Conservation (phyloP, 1,140 invertebrate genomes). For the Drosophila guanche region DNA sequence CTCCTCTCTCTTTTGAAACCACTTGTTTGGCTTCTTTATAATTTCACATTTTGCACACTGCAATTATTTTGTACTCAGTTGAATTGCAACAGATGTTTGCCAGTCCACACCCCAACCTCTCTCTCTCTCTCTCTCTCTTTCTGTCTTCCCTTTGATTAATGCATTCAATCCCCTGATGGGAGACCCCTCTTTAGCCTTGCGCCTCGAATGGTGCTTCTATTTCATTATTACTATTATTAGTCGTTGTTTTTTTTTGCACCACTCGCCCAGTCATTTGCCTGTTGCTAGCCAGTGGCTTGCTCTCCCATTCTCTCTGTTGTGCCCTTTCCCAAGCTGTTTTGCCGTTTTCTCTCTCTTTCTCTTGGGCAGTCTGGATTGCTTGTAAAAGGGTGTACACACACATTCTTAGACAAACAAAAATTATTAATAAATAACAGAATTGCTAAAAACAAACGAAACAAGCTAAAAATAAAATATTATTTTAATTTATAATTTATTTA, state of each 20-base stretch:
- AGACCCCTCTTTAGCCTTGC: conserved; percentile 21
- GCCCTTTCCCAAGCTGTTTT: neutral
- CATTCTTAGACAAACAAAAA: neutral
- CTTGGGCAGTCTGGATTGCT: conserved; percentile 19
- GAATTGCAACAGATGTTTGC: conserved; percentile 40
- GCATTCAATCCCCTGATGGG: conserved; percentile 47
- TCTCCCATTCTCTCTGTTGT: conserved; percentile 2
- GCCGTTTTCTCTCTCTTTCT: conserved; percentile 19
- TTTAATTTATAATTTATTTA: no score
- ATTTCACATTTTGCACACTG: conserved; percentile 44
- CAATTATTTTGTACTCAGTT: conserved; percentile 46
- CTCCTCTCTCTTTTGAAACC: neutral
- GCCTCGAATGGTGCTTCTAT: conserved; percentile 31
- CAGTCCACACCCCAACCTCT: neutral
- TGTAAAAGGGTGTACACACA: neutral
- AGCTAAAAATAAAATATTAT: no score
- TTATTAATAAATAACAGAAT: no score
- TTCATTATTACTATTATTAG: conserved; percentile 63
- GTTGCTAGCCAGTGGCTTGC: conserved; percentile 21
- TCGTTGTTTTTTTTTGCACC: conserved; percentile 49
- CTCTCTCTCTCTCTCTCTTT: conserved; percentile 14
- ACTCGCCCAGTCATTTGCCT: conserved; percentile 14
- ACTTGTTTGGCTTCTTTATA: conserved; percentile 43
- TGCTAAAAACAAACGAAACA: no score
- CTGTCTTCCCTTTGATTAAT: conserved; percentile 45